These are phyloP conservation scores for Centropyge bicolor DNA, from an alignment of 2,797 vertebrate genomes.

Conservation along the genomic window DNA sequence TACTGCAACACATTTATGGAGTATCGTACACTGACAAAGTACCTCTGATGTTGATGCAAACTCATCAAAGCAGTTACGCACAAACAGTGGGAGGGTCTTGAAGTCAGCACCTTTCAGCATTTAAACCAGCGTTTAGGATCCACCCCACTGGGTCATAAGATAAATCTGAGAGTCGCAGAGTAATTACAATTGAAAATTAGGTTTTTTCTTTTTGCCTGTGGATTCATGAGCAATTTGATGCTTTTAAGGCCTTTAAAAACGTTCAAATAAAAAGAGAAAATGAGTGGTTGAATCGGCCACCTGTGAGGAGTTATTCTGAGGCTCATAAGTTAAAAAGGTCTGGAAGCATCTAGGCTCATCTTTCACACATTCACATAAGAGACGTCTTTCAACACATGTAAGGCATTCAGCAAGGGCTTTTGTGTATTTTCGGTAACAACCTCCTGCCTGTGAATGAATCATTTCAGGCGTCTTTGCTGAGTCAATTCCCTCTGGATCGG, in stretches of 20 bases:
- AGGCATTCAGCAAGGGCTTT: not conserved
- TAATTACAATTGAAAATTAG: not conserved
- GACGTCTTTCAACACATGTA: not conserved
- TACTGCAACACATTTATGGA: not conserved
- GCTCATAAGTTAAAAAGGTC: not conserved
- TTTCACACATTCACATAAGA: not conserved
- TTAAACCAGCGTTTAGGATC: not conserved
- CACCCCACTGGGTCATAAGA: too few relatives aligned
- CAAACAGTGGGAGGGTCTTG: not conserved
- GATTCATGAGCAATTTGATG: not conserved
- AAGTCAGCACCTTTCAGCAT: not conserved
- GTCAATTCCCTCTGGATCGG: not conserved
- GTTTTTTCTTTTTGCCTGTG: not conserved
- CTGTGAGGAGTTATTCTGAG: not conserved
- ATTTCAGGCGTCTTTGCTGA: not conserved
- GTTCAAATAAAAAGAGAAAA: not conserved
- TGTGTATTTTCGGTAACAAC: not conserved
- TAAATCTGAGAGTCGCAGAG: accelerated
- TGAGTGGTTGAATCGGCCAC: not conserved
- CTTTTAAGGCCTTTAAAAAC: not conserved
- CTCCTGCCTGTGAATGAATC: not conserved
- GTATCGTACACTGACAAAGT: not conserved
- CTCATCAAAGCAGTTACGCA: not conserved
- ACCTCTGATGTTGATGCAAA: not conserved
- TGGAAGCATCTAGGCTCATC: not conserved